A percentile compares a stretch with the other conserved stretches of the same genome.
These are phyloP conservation scores for Prolemur simus DNA, from an alignment of 2,113 vertebrate species.

Conservation along the genomic window DNA sequence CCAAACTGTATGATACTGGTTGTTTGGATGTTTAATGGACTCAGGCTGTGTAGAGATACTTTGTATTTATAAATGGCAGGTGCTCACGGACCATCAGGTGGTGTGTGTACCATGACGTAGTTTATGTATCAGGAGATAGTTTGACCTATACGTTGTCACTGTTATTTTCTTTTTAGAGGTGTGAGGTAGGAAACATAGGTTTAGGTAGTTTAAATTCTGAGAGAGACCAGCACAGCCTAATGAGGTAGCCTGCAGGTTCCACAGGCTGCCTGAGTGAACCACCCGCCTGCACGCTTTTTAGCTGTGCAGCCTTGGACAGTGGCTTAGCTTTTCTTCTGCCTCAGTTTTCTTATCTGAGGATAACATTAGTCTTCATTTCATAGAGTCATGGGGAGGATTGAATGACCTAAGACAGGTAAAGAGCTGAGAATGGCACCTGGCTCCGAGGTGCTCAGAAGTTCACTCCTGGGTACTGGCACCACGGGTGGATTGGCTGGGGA, in stretches of 20 bases:
- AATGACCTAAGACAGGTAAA: no score
- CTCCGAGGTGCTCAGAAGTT: rapidly evolving
- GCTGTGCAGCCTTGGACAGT: background rate
- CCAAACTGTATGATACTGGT: background rate
- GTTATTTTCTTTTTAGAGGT: background rate
- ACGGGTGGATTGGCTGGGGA: background rate
- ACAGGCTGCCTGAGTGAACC: rapidly evolving
- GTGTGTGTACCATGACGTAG: rapidly evolving
- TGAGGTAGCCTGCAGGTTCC: background rate
- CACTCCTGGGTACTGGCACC: rapidly evolving
- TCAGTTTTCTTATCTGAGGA: background rate
- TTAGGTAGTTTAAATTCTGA: no score
- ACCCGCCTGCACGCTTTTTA: rapidly evolving
- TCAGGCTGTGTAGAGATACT: rapidly evolving
- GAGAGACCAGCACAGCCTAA: background rate
- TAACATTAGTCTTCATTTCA: rapidly evolving
- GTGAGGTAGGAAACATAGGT: background rate
- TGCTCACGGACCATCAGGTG: rapidly evolving
- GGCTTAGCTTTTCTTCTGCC: background rate
- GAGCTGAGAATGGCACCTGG: background rate
- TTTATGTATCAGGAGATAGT: background rate
- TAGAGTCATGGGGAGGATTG: rapidly evolving
- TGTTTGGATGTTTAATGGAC: background rate
- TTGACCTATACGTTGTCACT: background rate
- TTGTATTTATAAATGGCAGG: background rate